Base-by-base conservation (phyloP, 1,140 invertebrate species). In the Fopius arisanus region DNA sequence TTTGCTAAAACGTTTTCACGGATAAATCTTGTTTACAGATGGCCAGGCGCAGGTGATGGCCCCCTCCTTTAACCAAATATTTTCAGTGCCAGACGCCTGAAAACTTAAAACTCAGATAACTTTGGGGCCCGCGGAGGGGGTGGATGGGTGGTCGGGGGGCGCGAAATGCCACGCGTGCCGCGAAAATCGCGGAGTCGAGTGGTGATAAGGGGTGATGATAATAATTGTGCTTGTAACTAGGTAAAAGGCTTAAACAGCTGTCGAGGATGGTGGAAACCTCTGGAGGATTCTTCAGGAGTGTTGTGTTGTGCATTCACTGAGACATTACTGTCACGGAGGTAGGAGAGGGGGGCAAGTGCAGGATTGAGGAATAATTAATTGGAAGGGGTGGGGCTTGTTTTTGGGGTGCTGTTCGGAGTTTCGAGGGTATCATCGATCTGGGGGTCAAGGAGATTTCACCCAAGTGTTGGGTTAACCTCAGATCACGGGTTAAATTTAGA, bases 21-120 rank as follows among this genome's bases (percentile, higher is more conserved):
- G 75, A 83, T 84, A 84, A 84, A 83, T 84, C 81, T 83, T 81
- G 81, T 83, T 84, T 84, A 82, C 81, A 79, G 81, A 83, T 83
- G 79, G 80, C 80, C 80, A 80, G 76, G 77, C 77, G 82, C 80
- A 83, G 79, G 81, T 82, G 79, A 81, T 83, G 79, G 77, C 29
- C 48, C 16, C 31, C 33, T 14, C 43, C 48, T 70, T 70, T 26
- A 59, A 5, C 54, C 54, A 59, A 59, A 59, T 23, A 23, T 28
- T 59, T 41, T 26, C 41, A 31, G 10, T 51, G 9, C 12, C n/a
- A 31, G 67, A 69, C 41, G 37, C 16, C 26, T 41, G 26, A 6
- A 81, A 83, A 82, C 77, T 83, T 78, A 73, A 80, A 81, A 79
- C 75, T 72, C 76, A 59, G 5, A 23, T 23, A 80, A 81, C 77